Conservation (phyloP, 2,797 vertebrate genomes). For the Coreius guichenoti region DNA sequence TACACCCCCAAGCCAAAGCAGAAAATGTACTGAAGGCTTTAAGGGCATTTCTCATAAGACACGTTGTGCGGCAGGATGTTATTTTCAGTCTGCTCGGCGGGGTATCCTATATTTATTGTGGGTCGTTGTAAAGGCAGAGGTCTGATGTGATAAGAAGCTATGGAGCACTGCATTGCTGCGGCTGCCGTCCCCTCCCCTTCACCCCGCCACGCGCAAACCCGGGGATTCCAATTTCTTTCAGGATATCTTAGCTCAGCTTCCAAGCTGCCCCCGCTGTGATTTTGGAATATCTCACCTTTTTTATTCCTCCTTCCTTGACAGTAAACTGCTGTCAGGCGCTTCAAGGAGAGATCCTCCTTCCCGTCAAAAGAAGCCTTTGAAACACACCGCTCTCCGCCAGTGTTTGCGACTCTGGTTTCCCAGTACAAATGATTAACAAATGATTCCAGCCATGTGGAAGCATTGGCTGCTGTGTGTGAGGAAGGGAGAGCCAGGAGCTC, state of each 20-base stretch:
- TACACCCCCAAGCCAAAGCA: constrained; percentile 30
- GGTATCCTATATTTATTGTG: constrained; percentile 53
- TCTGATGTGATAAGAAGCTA: constrained; percentile 61
- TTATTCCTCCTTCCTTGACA: constrained; percentile 48
- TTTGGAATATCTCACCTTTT: constrained; percentile 59
- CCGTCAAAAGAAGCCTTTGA: constrained; percentile 60
- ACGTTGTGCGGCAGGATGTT: constrained; percentile 42
- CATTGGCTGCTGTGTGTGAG: neutral
- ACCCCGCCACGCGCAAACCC: constrained; percentile 26
- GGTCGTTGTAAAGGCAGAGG: constrained; percentile 58
- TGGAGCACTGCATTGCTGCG: constrained; percentile 35
- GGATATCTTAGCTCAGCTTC: constrained; percentile 65
- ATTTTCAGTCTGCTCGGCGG: constrained; percentile 58
- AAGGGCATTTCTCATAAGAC: constrained; percentile 45
- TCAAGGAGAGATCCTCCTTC: constrained; percentile 65
- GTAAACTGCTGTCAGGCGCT: constrained; percentile 61
- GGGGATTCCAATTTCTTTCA: constrained; percentile 67
- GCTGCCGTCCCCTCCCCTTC: constrained; percentile 33
- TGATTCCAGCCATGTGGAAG: constrained; percentile 49
- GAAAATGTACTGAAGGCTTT: constrained; percentile 46
- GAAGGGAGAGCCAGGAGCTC: constrained; percentile 24
- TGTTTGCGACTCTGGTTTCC: constrained; percentile 52
- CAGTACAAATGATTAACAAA: constrained; percentile 57
- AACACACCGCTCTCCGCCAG: constrained; percentile 38
- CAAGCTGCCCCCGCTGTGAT: constrained; percentile 57